Conservation (phyloP, 2,888 invertebrate species). For the Entomobrya proxima region DNA sequence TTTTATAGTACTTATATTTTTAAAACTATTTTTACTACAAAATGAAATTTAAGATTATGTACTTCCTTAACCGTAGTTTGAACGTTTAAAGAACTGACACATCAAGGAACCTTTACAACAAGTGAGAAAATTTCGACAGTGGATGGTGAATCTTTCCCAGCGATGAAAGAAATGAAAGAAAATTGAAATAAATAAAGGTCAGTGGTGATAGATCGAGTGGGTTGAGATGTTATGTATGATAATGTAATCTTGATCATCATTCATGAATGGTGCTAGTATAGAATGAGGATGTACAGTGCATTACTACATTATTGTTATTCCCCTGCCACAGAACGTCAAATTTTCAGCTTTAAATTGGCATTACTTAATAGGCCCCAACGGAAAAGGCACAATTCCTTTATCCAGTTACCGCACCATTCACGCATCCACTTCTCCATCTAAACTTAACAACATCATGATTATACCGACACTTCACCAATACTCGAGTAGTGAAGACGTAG, state of each 20-base stretch:
- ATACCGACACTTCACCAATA: neutral
- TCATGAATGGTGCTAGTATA: neutral
- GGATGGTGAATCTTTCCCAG: neutral
- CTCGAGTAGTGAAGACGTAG: neutral
- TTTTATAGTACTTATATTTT: no score
- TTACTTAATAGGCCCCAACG: constrained; percentile 17
- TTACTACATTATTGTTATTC: constrained; percentile 16
- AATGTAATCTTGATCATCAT: neutral
- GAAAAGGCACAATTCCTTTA: neutral
- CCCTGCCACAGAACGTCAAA: neutral
- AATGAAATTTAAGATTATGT: no score
- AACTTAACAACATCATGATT: neutral
- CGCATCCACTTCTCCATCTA: neutral
- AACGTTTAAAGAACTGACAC: no score
- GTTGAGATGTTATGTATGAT: neutral
- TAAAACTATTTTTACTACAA: no score
- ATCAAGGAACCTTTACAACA: neutral
- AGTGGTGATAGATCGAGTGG: constrained; percentile 9
- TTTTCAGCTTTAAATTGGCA: constrained; percentile 33
- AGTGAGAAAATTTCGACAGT: neutral
- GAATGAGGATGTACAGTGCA: neutral
- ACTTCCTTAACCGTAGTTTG: no score
- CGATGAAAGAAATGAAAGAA: constrained; percentile 3
- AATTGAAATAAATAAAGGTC: constrained; percentile 37
- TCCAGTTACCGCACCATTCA: neutral